These are phyloP conservation scores for Drosophila mimica DNA, from an alignment of 2,888 invertebrate species.

Conservation along the genomic window DNA sequence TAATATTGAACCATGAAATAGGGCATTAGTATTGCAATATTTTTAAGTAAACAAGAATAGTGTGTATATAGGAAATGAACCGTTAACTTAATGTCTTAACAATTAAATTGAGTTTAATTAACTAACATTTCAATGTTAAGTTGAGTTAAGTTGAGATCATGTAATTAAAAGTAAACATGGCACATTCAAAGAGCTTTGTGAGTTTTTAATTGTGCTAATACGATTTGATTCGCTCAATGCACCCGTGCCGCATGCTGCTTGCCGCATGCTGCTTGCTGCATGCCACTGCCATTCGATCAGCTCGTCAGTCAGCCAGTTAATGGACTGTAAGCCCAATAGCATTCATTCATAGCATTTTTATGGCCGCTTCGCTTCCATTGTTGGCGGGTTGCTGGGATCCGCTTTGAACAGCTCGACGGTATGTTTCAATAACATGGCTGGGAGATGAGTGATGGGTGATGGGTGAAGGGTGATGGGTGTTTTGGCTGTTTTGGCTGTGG, in stretches of 20 bases:
- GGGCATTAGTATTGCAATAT: background rate
- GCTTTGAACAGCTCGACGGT: slow-evolving; percentile 40
- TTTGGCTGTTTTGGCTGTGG: background rate
- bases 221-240: slow-evolving; percentile 43
- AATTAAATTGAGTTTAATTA: background rate
- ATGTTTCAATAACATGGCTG: slow-evolving; percentile 35
- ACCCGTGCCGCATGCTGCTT: background rate
- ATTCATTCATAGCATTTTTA: slow-evolving; percentile 40
- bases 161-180: background rate
- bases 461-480: background rate
- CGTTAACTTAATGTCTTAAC: background rate
- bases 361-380: slow-evolving; percentile 36
- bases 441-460: background rate
- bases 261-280: background rate
- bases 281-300: slow-evolving; percentile 1
- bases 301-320: slow-evolving; percentile 8
- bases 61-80: background rate
- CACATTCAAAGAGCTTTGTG: background rate
- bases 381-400: slow-evolving; percentile 7
- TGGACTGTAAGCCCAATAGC: slow-evolving; percentile 37
- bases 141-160: background rate
- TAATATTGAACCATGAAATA: background rate
- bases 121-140: background rate
- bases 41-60: background rate
- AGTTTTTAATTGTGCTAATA: slow-evolving; percentile 63